Conservation (phyloP, 2,113 vertebrate genomes). For the Corythoichthys haematopterus region DNA sequence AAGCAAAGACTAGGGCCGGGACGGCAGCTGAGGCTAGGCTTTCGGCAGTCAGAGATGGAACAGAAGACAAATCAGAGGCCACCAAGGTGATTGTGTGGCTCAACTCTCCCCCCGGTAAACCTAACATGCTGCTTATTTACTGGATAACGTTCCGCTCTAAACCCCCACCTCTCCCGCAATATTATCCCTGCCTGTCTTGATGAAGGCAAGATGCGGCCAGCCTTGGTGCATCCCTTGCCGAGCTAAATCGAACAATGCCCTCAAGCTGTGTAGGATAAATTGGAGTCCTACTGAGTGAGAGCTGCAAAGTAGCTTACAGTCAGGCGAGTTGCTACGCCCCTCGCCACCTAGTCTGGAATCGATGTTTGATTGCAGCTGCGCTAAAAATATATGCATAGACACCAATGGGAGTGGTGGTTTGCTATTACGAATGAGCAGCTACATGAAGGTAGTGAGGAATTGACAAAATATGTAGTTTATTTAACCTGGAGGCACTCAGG, state of each 20-base stretch:
- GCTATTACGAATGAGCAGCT: conserved; percentile 9
- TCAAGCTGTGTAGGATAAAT: conserved; percentile 69
- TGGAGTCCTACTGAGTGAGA: conserved; percentile 64
- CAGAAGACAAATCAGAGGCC: conserved; percentile 58
- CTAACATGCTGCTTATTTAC: conserved; percentile 27
- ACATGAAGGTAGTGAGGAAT: conserved; percentile 3
- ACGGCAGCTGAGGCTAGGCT: conserved; percentile 52
- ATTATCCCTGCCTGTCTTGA: conserved; percentile 40
- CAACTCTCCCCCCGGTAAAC: conserved; percentile 22
- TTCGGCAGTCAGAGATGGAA: conserved; percentile 45
- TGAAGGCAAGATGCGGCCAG: conserved; percentile 43
- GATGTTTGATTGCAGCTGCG: conserved; percentile 23
- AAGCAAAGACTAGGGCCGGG: conserved; percentile 34
- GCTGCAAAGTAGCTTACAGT: conserved; percentile 41
- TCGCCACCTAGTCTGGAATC: conserved; percentile 32
- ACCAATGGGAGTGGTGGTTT: conserved; percentile 17
- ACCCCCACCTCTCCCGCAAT: conserved; percentile 15
- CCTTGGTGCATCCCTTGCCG: conserved; percentile 40
- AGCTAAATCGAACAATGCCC: conserved; percentile 65
- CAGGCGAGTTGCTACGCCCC: background rate
- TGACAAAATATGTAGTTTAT: conserved; percentile 15
- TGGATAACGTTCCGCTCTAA: conserved; percentile 35
- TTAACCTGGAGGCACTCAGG: background rate
- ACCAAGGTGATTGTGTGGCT: conserved; percentile 53
- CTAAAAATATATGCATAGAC: conserved; percentile 31